Evolutionary conservation across 2,888 invertebrate genomes (phyloP).

Genomic region (Synergus umbraculus): DNA sequence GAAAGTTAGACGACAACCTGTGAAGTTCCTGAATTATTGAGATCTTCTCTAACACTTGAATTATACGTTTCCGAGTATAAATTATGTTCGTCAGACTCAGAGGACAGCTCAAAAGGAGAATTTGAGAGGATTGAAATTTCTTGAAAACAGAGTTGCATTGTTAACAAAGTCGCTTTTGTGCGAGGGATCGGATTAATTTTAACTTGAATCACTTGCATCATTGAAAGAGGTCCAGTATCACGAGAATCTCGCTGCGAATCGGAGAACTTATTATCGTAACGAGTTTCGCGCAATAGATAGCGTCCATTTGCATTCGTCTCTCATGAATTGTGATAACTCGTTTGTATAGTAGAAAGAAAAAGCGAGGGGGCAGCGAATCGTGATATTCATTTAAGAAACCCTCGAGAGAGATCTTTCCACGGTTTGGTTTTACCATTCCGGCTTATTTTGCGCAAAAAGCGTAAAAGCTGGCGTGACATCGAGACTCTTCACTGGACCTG

Average conservation of each 20-base stretch:
- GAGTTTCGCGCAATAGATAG: constrained; percentile 38
- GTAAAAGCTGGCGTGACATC: not conserved
- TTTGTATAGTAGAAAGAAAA: not conserved
- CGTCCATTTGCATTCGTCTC: constrained; percentile 10
- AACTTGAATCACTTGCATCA: constrained; percentile 35
- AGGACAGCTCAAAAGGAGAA: constrained; percentile 19
- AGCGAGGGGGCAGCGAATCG: not conserved
- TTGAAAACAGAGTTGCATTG: constrained; percentile 36
- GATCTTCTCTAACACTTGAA: not conserved
- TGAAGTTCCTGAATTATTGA: not conserved
- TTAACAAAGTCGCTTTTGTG: constrained; percentile 28
- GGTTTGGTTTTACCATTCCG: not conserved
- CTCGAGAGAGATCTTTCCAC: not conserved
- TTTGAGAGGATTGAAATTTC: constrained; percentile 39
- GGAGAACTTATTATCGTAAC: constrained; percentile 39
- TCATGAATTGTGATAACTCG: constrained; percentile 20
- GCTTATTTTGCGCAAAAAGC: not conserved
- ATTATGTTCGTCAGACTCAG: constrained; percentile 11
- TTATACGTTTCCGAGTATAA: not conserved
- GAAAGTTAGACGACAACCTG: too few species aligned
- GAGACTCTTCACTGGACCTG: not conserved
- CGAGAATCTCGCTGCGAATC: constrained; percentile 17
- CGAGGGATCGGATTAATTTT: constrained; percentile 40
- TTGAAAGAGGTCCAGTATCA: constrained; percentile 34
- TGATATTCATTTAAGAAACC: constrained; percentile 3